These are phyloP conservation scores for Chloroclysta siterata DNA, from an alignment of 2,888 invertebrate genomes.

Conservation along the genomic window DNA sequence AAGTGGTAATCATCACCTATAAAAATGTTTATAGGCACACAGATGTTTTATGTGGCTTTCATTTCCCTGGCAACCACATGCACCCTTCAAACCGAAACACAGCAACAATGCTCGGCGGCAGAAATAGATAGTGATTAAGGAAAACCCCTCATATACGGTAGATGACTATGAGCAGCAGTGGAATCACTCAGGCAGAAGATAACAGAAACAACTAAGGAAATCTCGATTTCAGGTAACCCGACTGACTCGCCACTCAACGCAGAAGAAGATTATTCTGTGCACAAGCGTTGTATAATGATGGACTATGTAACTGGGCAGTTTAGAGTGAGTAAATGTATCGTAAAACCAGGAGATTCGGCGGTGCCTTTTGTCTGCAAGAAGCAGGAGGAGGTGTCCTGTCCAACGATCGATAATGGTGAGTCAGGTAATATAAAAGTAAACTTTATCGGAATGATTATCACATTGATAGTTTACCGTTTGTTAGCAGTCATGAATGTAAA, in stretches of 20 bases:
- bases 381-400: constrained; percentile 43
- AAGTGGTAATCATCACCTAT: no score
- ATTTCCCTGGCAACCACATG: no score
- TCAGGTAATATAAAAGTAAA: background rate
- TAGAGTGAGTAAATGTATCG: constrained; percentile 28
- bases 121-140: no score
- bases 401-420: constrained; percentile 42
- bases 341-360: background rate
- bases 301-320: constrained; percentile 38
- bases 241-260: constrained; percentile 33
- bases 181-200: no score
- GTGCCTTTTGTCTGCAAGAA: constrained; percentile 48
- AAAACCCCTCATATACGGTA: no score
- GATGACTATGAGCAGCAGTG: no score
- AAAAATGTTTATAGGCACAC: no score
- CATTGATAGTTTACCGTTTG: no score
- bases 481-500: no score
- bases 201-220: background rate
- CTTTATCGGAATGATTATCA: background rate
- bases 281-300: constrained; percentile 42
- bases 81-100: no score
- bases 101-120: no score
- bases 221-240: constrained; percentile 37
- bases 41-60: no score
- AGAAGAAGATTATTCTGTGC: background rate